phyloP scores from a whole-genome alignment of 2,888 invertebrate genomes.

The Zygogramma bicolorata region DNA sequence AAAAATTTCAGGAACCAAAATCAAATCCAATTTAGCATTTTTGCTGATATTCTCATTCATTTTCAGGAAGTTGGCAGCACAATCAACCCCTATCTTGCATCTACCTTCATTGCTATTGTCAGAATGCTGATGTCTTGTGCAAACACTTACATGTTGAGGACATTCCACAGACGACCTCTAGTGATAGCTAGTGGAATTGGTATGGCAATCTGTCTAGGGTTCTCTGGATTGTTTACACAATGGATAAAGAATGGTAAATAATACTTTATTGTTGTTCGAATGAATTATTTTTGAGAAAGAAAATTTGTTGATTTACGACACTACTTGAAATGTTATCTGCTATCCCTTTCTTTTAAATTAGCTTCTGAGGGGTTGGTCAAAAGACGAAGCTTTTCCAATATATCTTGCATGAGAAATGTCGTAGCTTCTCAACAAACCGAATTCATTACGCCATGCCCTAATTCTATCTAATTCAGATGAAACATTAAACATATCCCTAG shows the following conservation, averaged over 20 bases:
- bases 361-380: no score
- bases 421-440: no score
- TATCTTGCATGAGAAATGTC: no score
- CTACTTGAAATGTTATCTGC: no score
- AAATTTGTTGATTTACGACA: no score
- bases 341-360: no score
- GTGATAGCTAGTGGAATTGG: conserved; percentile 70
- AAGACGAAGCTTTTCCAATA: no score
- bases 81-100: conserved; percentile 70
- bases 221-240: conserved; percentile 71
- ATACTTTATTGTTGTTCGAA: no score
- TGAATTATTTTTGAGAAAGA: not conserved
- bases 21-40: not conserved
- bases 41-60: not conserved
- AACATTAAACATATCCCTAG: no score
- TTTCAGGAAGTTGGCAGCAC: conserved; percentile 68
- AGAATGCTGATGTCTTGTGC: conserved; percentile 71
- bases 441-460: no score
- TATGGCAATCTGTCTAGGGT: conserved; percentile 71
- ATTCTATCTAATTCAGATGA: no score
- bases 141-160: conserved; percentile 70
- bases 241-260: conserved; percentile 66
- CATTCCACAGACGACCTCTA: conserved; percentile 69
- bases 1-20: no score
- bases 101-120: conserved; percentile 71